Evolutionary conservation across 2,113 vertebrate species (phyloP).

Genomic region (Cygnus atratus): DNA sequence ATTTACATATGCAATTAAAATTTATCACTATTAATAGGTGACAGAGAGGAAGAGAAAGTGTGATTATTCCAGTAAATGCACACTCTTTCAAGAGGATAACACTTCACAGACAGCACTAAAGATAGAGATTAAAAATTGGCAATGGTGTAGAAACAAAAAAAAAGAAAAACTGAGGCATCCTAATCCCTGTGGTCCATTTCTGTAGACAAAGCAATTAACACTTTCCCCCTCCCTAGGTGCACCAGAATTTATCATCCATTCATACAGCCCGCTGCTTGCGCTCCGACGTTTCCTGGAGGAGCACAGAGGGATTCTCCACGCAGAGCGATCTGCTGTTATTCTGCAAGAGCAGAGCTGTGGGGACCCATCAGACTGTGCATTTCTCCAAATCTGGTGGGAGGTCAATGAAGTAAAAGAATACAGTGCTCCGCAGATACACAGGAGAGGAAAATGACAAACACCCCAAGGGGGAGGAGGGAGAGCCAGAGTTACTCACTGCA

Average conservation of each 20-base stretch:
- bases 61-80: constrained; percentile 58
- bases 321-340: rapidly evolving
- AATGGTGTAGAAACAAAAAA: not conserved
- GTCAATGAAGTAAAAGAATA: not conserved
- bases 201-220: not conserved
- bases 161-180: not conserved
- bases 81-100: not conserved
- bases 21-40: constrained; percentile 73
- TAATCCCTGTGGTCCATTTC: not conserved
- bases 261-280: rapidly evolving
- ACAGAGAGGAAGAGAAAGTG: constrained; percentile 45
- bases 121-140: not conserved
- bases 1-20: constrained; percentile 75
- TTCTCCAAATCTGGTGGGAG: not conserved
- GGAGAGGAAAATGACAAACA: rapidly evolving
- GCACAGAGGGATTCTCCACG: not conserved
- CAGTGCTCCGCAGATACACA: not conserved
- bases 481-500: not conserved
- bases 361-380: rapidly evolving
- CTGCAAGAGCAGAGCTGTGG: not conserved
- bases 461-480: rapidly evolving
- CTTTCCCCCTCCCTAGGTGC: not conserved
- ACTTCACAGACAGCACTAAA: constrained; percentile 7
- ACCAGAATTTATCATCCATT: not conserved
- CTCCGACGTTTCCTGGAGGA: not conserved